Evolutionary conservation across 1,140 invertebrate species (phyloP).

Genomic region (Sinella curviseta): DNA sequence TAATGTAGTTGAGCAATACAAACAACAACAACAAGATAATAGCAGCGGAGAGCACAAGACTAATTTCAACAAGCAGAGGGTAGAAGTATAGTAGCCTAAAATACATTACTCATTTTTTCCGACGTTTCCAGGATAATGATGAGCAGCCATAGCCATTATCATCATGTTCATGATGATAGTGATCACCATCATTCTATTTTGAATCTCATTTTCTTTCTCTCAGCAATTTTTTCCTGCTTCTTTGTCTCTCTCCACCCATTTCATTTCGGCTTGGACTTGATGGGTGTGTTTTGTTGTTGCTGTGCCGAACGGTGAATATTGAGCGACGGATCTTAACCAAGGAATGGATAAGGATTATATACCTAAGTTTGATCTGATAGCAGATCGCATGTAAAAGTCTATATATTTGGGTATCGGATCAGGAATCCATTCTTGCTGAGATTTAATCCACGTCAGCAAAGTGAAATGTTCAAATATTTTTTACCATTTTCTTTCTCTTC

Average conservation of each 20-base stretch:
- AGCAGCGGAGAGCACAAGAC: not conserved
- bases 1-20: no score
- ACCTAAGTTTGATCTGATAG: not conserved
- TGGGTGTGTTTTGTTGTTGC: no score
- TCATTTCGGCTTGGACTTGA: no score
- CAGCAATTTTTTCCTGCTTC: not conserved
- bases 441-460: slow-evolving; percentile 22
- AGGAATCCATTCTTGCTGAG: not conserved
- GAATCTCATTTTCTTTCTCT: not conserved
- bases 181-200: not conserved
- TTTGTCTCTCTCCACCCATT: not conserved
- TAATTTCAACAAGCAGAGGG: not conserved
- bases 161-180: no score
- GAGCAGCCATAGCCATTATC: not conserved
- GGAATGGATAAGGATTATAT: not conserved
- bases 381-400: no score
- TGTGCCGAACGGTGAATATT: not conserved
- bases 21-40: no score
- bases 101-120: not conserved
- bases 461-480: slow-evolving; percentile 7
- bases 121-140: not conserved
- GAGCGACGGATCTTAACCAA: not conserved
- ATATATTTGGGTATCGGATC: no score
- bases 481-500: not conserved
- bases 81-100: not conserved